Percentiles rank a stretch among this genome's conserved stretches.
phyloP scores from a whole-genome alignment of 2,113 vertebrate species.

The Tonatia bakeri region DNA sequence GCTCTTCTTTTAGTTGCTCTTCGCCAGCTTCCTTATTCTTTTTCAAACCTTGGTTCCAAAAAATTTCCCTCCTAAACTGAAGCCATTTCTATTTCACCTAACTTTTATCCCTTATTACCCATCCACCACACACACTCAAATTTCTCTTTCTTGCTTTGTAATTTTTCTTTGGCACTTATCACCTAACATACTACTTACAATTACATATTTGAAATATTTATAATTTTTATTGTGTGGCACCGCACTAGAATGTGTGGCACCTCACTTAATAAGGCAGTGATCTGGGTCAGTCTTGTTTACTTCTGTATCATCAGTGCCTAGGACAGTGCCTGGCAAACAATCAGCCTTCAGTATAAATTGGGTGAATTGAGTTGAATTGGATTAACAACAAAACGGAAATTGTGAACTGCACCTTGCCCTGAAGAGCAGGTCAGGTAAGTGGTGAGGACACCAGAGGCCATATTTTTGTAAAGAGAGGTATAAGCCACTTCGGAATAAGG shows the following conservation, averaged over 20 bases:
- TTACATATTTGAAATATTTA: background rate
- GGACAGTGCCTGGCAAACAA: background rate
- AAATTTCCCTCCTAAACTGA: background rate
- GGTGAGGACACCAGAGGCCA: accelerated
- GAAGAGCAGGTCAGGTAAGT: background rate
- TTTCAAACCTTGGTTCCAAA: background rate
- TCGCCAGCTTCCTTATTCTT: background rate
- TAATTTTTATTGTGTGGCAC: background rate
- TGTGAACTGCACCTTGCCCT: background rate
- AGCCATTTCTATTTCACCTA: background rate
- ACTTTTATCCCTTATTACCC: background rate
- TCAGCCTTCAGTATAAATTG: background rate
- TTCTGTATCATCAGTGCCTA: background rate
- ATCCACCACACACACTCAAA: background rate
- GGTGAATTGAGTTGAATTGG: background rate
- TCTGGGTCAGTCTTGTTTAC: background rate
- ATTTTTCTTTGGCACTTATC: background rate
- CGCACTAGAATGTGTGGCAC: background rate
- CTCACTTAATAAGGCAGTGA: background rate
- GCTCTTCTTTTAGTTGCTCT: too few relatives aligned
- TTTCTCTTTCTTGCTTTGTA: background rate
- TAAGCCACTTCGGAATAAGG: background rate
- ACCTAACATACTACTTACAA: background rate
- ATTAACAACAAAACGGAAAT: background rate
- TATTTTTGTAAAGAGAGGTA: background rate